phyloP scores from a whole-genome alignment of 2,113 vertebrate species.

The Piprites chloris region DNA sequence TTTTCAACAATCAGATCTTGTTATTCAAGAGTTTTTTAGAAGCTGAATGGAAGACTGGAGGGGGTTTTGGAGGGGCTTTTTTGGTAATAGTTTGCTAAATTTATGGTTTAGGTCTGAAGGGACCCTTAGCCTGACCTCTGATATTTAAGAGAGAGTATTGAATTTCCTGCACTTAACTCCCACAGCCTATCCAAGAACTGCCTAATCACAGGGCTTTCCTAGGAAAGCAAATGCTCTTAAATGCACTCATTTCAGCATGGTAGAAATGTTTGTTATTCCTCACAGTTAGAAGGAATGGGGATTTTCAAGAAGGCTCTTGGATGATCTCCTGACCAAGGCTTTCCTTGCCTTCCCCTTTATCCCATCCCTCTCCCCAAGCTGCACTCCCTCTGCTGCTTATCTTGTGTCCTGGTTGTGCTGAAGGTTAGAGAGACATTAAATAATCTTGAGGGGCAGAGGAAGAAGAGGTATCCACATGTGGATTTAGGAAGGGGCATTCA shows the following conservation, averaged over 20 bases:
- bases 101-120: neutral
- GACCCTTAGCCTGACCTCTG: neutral
- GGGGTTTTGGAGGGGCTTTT: neutral
- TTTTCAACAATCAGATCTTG: neutral
- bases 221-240: neutral
- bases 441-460: neutral
- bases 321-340: neutral
- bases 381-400: neutral
- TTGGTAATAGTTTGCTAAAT: neutral
- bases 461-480: neutral
- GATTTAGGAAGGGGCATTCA: neutral
- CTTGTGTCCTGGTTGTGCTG: neutral
- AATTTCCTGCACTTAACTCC: slow-evolving; percentile 2
- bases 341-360: neutral
- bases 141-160: neutral
- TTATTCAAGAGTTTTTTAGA: neutral
- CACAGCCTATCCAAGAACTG: neutral
- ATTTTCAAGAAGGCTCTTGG: neutral
- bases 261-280: neutral
- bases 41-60: neutral
- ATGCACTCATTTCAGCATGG: neutral
- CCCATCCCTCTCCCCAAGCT: neutral
- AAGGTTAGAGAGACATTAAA: neutral
- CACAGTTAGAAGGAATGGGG: neutral
- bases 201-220: neutral